Conservation (phyloP, 64 coral and sea anemone genomes). For the Hydrozoanthus tunicans region DNA sequence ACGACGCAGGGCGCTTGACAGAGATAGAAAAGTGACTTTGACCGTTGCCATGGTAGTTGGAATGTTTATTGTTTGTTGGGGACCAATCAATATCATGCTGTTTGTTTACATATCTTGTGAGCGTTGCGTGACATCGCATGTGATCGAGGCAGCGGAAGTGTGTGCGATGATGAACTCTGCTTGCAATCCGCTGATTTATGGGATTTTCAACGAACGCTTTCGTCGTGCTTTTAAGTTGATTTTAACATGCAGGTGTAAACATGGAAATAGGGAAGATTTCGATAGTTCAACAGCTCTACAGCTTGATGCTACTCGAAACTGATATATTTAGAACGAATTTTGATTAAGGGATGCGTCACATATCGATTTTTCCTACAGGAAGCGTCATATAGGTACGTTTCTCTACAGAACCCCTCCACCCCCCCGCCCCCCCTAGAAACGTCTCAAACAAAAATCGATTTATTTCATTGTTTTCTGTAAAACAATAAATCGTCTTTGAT, state of each 20-base stretch:
- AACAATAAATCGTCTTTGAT: too few relatives aligned
- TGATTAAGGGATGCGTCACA: too few relatives aligned
- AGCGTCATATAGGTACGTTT: too few relatives aligned
- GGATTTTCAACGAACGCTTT: conserved; percentile 73
- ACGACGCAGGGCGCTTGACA: conserved; percentile 53
- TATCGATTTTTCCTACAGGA: too few relatives aligned
- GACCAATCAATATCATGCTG: conserved; percentile 78
- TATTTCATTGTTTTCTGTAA: too few relatives aligned
- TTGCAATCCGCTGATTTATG: conserved; percentile 86
- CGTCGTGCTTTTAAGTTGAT: conserved; percentile 72
- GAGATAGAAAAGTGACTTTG: conserved; percentile 81
- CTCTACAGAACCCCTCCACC: too few relatives aligned
- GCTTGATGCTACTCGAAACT: conserved; percentile 19
- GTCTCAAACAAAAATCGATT: too few relatives aligned
- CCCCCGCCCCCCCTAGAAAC: too few relatives aligned
- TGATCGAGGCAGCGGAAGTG: conserved; percentile 66
- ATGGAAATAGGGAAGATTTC: conserved; percentile 19
- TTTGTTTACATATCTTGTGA: conserved; percentile 79
- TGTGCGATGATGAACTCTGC: conserved; percentile 78
- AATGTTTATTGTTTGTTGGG: conserved; percentile 86
- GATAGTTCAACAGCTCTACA: conserved; percentile 37
- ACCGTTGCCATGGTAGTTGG: conserved; percentile 79
- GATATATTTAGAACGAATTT: neutral
- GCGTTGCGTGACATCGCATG: conserved; percentile 70
- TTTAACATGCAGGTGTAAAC: conserved; percentile 53